Conservation (phyloP, 2,113 vertebrate genomes). For the Uropsilus gracilis region DNA sequence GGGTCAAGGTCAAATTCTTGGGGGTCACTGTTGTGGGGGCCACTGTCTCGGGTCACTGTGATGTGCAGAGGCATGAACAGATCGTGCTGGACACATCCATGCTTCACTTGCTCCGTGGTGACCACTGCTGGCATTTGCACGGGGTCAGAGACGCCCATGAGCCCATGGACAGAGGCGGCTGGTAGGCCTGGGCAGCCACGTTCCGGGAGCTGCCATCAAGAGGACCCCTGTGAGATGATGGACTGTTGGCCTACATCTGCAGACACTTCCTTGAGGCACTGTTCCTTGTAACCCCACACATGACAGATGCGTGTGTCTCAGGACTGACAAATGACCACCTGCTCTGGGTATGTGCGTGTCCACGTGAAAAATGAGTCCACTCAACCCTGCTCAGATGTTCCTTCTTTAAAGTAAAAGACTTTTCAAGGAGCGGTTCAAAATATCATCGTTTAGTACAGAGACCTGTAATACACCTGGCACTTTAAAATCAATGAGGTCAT, state of each 20-base stretch:
- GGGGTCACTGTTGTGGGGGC: too few relatives aligned
- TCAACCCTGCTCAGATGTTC: not conserved
- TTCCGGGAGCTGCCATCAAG: not conserved
- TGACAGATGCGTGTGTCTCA: not conserved
- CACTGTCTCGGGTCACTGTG: not conserved
- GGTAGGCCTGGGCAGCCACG: not conserved
- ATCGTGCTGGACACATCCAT: not conserved
- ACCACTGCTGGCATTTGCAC: not conserved
- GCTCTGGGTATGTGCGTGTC: not conserved
- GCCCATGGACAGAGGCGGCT: not conserved
- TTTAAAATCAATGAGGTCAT: not conserved
- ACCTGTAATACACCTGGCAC: not conserved
- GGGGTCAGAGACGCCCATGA: not conserved
- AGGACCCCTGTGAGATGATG: too few relatives aligned
- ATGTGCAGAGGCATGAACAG: too few relatives aligned
- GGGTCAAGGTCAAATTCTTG: too few relatives aligned
- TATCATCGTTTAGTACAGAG: not conserved
- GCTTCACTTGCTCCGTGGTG: not conserved
- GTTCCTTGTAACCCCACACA: not conserved
- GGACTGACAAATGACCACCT: not conserved
- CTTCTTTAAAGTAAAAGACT: not conserved
- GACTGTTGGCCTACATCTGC: too few relatives aligned
- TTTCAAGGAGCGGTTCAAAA: too few relatives aligned
- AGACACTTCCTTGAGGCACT: too few relatives aligned
- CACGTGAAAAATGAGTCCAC: not conserved